These are phyloP conservation scores for Struthio camelus DNA, from an alignment of 2,113 vertebrate genomes.

Conservation along the genomic window DNA sequence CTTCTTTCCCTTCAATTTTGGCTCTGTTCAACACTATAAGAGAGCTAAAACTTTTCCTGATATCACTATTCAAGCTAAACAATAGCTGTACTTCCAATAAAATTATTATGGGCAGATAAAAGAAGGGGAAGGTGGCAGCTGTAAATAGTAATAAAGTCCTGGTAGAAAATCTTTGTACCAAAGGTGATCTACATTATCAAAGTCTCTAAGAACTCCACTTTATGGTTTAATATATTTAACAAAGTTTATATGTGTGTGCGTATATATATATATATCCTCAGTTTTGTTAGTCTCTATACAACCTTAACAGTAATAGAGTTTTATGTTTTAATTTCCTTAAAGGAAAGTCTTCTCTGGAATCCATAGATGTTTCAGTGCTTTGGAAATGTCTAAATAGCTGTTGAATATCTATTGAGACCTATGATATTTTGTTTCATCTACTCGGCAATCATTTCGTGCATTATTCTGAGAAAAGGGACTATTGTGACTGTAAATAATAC, in stretches of 20 bases:
- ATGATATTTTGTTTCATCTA: neutral
- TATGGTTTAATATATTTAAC: slow-evolving; percentile 12
- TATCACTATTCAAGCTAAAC: neutral
- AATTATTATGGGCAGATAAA: neutral
- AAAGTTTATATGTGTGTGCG: neutral
- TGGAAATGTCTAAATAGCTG: slow-evolving; percentile 49
- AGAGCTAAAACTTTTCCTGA: neutral
- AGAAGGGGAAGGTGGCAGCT: neutral
- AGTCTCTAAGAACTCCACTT: neutral
- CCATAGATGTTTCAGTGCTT: slow-evolving; percentile 27
- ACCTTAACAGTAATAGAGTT: slow-evolving; percentile 20
- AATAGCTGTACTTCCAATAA: neutral
- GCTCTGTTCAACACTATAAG: neutral
- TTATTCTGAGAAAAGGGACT: slow-evolving; percentile 31
- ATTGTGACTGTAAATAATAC: slow-evolving; percentile 19
- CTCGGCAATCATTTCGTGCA: neutral
- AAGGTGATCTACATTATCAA: slow-evolving; percentile 5
- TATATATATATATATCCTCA: neutral
- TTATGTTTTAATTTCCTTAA: slow-evolving; percentile 65
- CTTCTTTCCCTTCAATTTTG: neutral
- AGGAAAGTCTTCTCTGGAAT: slow-evolving; percentile 44
- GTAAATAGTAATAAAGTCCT: neutral
- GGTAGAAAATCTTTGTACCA: neutral
- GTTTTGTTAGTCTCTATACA: slow-evolving; percentile 44
- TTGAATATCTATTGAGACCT: slow-evolving; percentile 37